Evolutionary conservation across 2,888 invertebrate species (phyloP).

Genomic region (Aproaerema taeniolella): DNA sequence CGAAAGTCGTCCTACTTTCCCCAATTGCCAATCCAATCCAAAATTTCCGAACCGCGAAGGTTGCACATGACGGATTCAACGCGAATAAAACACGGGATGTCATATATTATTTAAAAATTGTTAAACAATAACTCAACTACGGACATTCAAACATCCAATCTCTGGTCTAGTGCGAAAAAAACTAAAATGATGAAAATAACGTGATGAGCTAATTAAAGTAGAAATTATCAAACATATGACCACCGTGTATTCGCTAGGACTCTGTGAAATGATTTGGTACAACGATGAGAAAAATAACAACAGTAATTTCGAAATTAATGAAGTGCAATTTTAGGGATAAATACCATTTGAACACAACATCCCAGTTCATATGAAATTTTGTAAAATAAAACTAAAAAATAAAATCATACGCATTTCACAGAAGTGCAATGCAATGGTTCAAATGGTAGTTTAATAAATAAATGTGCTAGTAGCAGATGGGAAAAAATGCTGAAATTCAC

Average conservation of each 20-base stretch:
- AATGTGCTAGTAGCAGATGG: too few relatives aligned
- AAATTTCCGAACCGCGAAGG: slow-evolving; percentile 47
- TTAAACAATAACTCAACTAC: slow-evolving; percentile 68
- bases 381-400: too few relatives aligned
- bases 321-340: slow-evolving; percentile 27
- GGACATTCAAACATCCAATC: slow-evolving; percentile 70
- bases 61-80: slow-evolving; percentile 79
- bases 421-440: too few relatives aligned
- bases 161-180: slow-evolving; percentile 60
- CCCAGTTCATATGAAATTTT: too few relatives aligned
- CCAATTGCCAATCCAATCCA: slow-evolving; percentile 47
- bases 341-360: slow-evolving; percentile 6
- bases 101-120: slow-evolving; percentile 76
- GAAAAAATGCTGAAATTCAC: slow-evolving; percentile 23
- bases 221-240: slow-evolving; percentile 77
- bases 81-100: slow-evolving; percentile 78
- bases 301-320: slow-evolving; percentile 29
- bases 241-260: slow-evolving; percentile 77
- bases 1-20: slow-evolving; percentile 75
- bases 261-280: slow-evolving; percentile 39
- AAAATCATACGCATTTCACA: too few relatives aligned
- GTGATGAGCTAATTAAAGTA: slow-evolving; percentile 68
- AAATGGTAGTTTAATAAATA: too few relatives aligned
- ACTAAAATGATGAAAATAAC: slow-evolving; percentile 66
- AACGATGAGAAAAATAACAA: slow-evolving; percentile 34